phyloP scores from a whole-genome alignment of 2,797 vertebrate species.

The Pseudochromis fuscus region DNA sequence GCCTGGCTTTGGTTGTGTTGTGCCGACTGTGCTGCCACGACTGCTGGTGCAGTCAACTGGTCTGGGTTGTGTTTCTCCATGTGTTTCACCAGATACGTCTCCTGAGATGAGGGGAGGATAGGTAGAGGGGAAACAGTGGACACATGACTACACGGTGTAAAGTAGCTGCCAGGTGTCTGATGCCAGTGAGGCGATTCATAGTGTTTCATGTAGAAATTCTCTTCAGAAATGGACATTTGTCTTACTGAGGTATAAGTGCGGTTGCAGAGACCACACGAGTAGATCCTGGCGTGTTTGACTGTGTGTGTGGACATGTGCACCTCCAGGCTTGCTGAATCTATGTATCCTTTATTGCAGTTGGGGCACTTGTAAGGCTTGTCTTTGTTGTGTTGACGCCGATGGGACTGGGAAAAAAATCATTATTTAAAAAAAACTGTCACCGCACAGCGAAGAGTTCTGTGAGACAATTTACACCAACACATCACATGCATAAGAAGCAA shows the following conservation, averaged over 20 bases:
- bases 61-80: slow-evolving; percentile 99
- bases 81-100: slow-evolving; percentile 99
- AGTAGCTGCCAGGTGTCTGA: slow-evolving; percentile 70
- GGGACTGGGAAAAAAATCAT: slow-evolving; percentile 86
- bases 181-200: slow-evolving; percentile 72
- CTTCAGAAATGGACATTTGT: slow-evolving; percentile 71
- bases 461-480: background rate
- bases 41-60: slow-evolving; percentile 82
- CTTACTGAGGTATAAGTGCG: slow-evolving; percentile 98
- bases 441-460: slow-evolving; percentile 12
- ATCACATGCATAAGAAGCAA: slow-evolving; percentile 6
- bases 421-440: slow-evolving; percentile 15
- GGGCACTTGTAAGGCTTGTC: slow-evolving; percentile 99
- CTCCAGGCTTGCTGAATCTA: slow-evolving; percentile 93
- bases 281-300: slow-evolving; percentile 98
- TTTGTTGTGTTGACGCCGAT: slow-evolving; percentile 99
- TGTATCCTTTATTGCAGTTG: slow-evolving; percentile 98
- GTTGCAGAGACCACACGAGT: slow-evolving; percentile 97
- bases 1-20: slow-evolving; percentile 83
- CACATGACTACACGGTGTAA: slow-evolving; percentile 73
- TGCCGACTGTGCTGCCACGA: slow-evolving; percentile 77
- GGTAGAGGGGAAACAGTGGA: slow-evolving; percentile 74
- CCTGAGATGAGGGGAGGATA: slow-evolving; percentile 84
- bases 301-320: slow-evolving; percentile 98
- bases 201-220: slow-evolving; percentile 71